These are phyloP conservation scores for Macropodus opercularis DNA, from an alignment of 2,797 vertebrate genomes.

Conservation along the genomic window DNA sequence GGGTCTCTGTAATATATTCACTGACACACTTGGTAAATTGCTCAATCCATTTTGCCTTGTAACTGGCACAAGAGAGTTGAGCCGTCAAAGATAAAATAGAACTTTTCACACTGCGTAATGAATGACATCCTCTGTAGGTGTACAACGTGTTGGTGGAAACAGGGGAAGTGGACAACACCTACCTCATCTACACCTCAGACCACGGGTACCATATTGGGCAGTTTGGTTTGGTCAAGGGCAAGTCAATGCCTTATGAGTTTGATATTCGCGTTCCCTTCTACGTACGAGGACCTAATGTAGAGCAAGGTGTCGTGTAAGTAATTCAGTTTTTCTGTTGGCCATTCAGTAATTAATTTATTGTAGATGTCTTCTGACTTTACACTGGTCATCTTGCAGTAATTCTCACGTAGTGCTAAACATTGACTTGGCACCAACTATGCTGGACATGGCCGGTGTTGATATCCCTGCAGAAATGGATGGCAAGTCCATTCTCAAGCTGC, in stretches of 20 bases:
- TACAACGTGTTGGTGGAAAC: conserved; percentile 91
- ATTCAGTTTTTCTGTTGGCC: neutral
- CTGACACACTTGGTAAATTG: conserved; percentile 74
- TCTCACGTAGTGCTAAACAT: conserved; percentile 94
- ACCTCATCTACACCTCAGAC: conserved; percentile 95
- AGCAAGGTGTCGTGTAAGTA: conserved; percentile 93
- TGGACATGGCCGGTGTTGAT: conserved; percentile 95
- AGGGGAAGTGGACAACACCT: conserved; percentile 94
- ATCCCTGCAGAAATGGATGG: conserved; percentile 96
- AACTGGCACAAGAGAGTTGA: conserved; percentile 60
- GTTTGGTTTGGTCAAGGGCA: conserved; percentile 97
- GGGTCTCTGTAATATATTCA: conserved; percentile 69
- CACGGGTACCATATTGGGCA: conserved; percentile 98
- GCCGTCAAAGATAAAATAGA: conserved; percentile 41
- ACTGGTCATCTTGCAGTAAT: conserved; percentile 77
- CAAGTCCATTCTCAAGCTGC: conserved; percentile 93
- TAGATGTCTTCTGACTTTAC: neutral
- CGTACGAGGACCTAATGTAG: conserved; percentile 93
- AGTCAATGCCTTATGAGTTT: conserved; percentile 98
- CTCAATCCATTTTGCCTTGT: conserved; percentile 58
- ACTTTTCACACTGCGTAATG: conserved; percentile 45
- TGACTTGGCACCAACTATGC: conserved; percentile 93
- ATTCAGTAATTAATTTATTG: neutral
- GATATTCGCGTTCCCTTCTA: conserved; percentile 97
- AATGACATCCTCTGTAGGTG: conserved; percentile 78